Evolutionary conservation across 2,113 vertebrate genomes (phyloP).

Genomic region (Dryoscopus gambensis): DNA sequence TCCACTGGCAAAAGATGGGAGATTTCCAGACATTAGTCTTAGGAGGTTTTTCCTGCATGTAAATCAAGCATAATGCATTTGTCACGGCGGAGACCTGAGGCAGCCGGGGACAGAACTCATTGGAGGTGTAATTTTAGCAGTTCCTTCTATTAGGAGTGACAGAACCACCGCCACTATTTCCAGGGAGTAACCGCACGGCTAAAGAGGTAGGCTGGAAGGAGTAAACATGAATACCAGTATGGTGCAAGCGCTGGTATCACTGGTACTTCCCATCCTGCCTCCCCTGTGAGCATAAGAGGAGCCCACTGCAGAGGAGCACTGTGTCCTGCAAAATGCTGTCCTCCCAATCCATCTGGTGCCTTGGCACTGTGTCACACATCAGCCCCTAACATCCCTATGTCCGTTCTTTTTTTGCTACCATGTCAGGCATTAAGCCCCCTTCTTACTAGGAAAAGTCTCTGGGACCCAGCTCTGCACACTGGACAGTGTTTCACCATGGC

Average conservation of each 20-base stretch:
- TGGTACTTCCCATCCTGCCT: background rate
- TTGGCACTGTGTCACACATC: background rate
- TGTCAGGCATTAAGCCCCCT: background rate
- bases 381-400: accelerated
- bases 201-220: background rate
- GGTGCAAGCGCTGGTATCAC: background rate
- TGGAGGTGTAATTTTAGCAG: background rate
- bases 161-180: background rate
- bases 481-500: background rate
- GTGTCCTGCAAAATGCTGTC: accelerated
- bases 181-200: background rate
- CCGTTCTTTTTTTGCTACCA: background rate
- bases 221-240: background rate
- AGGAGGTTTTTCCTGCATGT: background rate
- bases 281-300: accelerated
- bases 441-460: background rate
- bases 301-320: background rate
- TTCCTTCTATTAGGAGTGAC: background rate
- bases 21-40: background rate
- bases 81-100: background rate
- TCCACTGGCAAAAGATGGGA: background rate
- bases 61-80: background rate
- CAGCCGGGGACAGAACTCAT: background rate
- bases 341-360: accelerated
- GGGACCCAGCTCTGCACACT: background rate